Conservation (phyloP, 2,113 vertebrate genomes). For the Caranx ignobilis region DNA sequence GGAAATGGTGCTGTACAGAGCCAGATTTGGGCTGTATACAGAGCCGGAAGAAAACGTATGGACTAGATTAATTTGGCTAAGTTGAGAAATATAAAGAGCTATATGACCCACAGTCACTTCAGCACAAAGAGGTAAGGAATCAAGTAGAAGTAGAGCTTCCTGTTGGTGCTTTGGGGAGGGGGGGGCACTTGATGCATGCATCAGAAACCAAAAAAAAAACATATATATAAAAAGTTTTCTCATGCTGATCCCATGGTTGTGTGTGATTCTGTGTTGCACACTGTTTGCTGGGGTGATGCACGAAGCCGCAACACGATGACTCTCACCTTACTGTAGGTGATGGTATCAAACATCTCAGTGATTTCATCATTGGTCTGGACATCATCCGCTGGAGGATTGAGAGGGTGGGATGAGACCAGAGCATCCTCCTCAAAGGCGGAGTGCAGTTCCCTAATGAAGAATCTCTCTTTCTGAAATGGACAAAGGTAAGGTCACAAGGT, state of each 20-base stretch:
- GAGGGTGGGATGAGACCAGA: conserved; percentile 76
- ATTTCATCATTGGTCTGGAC: conserved; percentile 65
- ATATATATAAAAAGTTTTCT: neutral
- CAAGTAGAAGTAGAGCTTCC: no score
- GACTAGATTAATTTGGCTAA: no score
- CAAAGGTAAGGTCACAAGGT: neutral
- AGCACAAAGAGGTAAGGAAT: no score
- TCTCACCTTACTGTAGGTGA: conserved; percentile 81
- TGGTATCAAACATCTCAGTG: conserved; percentile 66
- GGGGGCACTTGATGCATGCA: no score
- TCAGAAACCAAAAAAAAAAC: no score
- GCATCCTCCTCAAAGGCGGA: conserved; percentile 72
- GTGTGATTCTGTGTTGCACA: neutral
- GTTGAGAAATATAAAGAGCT: no score
- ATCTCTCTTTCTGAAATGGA: conserved; percentile 67
- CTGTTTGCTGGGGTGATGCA: no score
- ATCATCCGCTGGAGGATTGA: conserved; percentile 40
- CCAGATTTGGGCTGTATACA: no score
- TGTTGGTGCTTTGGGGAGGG: no score
- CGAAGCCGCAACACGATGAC: neutral
- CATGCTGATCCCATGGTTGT: neutral
- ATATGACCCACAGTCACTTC: no score
- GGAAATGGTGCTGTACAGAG: no score
- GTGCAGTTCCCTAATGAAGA: conserved; percentile 58
- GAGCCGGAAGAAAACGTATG: no score